Evolutionary conservation across 2,797 vertebrate species (phyloP).

Genomic region (Vipera ursinii): DNA sequence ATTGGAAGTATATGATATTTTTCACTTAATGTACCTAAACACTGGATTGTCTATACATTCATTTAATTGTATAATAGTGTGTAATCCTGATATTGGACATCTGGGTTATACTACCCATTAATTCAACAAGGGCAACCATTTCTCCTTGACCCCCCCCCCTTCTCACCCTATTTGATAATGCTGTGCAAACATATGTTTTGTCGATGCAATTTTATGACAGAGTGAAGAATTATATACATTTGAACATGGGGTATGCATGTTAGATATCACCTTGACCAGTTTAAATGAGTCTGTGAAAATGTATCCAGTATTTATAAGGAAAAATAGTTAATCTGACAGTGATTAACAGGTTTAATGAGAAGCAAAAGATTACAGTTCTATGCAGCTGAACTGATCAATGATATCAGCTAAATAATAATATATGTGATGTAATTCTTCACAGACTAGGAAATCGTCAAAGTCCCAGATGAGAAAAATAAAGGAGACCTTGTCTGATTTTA

Average conservation of each 20-base stretch:
- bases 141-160: neutral
- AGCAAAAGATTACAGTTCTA: neutral
- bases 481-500: constrained; percentile 1
- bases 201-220: neutral
- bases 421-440: constrained; percentile 26
- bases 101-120: neutral
- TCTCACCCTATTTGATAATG: neutral
- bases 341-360: constrained; percentile 51
- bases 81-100: neutral
- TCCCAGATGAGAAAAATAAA: constrained; percentile 12
- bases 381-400: constrained; percentile 32
- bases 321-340: constrained; percentile 54
- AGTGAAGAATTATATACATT: neutral
- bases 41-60: neutral
- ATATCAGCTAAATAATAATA: neutral
- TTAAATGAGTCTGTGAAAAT: neutral
- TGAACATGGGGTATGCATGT: neutral
- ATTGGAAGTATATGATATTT: neutral
- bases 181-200: neutral
- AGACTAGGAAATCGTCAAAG: neutral
- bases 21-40: neutral
- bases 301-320: neutral
- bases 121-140: neutral
- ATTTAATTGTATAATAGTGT: neutral
- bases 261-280: neutral